These are phyloP conservation scores for Lasioglossum oenotherae DNA, from an alignment of 2,888 invertebrate species.

Conservation along the genomic window DNA sequence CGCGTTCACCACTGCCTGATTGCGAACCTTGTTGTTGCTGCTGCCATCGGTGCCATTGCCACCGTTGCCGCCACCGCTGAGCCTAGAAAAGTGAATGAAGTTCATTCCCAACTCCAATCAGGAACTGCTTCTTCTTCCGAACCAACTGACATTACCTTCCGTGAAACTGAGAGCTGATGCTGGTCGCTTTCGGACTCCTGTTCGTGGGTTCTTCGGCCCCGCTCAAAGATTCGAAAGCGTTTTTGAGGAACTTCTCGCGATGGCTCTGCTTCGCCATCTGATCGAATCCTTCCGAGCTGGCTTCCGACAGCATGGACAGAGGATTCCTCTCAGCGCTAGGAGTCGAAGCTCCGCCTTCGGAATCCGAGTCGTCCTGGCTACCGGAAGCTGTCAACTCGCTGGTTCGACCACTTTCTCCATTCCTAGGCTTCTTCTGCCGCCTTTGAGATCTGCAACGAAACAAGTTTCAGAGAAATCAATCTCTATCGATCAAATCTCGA, in stretches of 20 bases:
- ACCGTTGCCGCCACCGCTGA: slow-evolving; percentile 30
- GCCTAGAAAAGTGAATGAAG: not conserved
- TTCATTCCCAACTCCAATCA: not conserved
- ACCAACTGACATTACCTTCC: slow-evolving; percentile 75
- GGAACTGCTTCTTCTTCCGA: not conserved
- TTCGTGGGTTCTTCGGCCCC: slow-evolving; percentile 86
- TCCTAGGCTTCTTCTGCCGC: slow-evolving; percentile 78
- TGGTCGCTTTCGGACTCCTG: slow-evolving; percentile 77
- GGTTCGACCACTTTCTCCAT: slow-evolving; percentile 77
- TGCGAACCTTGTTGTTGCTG: slow-evolving; percentile 84
- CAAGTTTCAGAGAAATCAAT: not conserved
- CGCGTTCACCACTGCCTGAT: slow-evolving; percentile 86
- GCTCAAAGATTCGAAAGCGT: slow-evolving; percentile 90
- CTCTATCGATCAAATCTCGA: not conserved
- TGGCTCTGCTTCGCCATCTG: slow-evolving; percentile 85
- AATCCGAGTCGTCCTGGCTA: slow-evolving; percentile 90
- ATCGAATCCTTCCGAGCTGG: slow-evolving; percentile 89
- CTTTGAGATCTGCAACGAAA: slow-evolving; percentile 76
- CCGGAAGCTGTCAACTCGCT: slow-evolving; percentile 84
- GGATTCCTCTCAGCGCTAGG: slow-evolving; percentile 93
- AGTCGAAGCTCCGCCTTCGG: slow-evolving; percentile 88
- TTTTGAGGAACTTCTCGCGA: slow-evolving; percentile 88
- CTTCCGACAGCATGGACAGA: slow-evolving; percentile 88
- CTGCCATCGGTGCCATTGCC: slow-evolving; percentile 59
- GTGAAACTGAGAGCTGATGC: slow-evolving; percentile 84